Base-by-base conservation (phyloP, 1,140 invertebrate species). In the Acromyrmex charruanus region DNA sequence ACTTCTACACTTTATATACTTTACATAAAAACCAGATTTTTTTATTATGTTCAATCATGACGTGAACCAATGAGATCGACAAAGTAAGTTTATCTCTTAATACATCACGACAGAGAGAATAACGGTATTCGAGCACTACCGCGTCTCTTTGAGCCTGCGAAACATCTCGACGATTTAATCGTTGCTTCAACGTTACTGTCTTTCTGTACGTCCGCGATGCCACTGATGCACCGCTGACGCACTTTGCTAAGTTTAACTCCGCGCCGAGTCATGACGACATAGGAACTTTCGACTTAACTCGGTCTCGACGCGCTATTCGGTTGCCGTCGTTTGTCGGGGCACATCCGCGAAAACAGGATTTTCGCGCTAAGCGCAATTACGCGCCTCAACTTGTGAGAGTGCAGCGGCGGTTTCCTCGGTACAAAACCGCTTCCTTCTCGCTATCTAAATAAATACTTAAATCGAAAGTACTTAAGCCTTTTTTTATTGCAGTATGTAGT, bases 141-240 rank as follows among this genome's bases (percentile, higher is more conserved):
- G 55, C 28, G 25, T 74, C 55, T 75, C 69, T 84, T 84, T 84
- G 69, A 84, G 71, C 25, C 49, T 69, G 55, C 25, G 80, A 75
- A 84, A 51, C 80, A 44, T 84, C 69, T 61, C 80, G 69, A 75
- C 80, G 80, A 84, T 84, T 84, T 84, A 84, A 84, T 84, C 80
- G 80, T 71, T 58, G 69, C 80, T 74, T 84, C 69, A 84, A 58
- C 80, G 51, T 80, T 80, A 75, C 80, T 51, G 80, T 75, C 69
- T 75, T 61, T 49, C 80, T 44, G 21, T 51, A 84, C 39, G 74
- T 84, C 39, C 55, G 39, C 69, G 39, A 63, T n/a, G 44, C n/a
- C 69, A 51, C 68, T 81, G 79, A 72, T 81, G 79, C 79, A 74
- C 39, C 80, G 80, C 69, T 84, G 68, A 84, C 69, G 80, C 80